Evolutionary conservation across 1,140 invertebrate species (phyloP).

Genomic region (Heliconius nattereri): DNA sequence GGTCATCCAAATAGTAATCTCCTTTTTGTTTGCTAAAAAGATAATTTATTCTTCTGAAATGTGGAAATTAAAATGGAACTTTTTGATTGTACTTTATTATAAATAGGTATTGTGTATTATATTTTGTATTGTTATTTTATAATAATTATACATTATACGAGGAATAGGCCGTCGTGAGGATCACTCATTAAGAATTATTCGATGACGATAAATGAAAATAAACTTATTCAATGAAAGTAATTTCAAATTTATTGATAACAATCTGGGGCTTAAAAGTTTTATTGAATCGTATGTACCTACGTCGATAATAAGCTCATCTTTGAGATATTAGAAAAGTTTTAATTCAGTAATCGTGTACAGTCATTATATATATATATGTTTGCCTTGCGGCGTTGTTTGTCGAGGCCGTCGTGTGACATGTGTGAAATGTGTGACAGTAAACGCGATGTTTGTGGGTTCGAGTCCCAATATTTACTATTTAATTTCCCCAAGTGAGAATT

Average conservation of each 20-base stretch:
- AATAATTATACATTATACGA: background rate
- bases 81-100: background rate
- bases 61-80: background rate
- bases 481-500: no score
- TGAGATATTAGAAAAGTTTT: constrained; percentile 1
- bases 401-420: no score
- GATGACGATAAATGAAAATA: background rate
- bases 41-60: constrained; percentile 8
- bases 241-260: no score
- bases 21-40: background rate
- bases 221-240: background rate
- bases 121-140: background rate
- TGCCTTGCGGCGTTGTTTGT: background rate
- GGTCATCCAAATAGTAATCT: background rate
- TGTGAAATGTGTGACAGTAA: no score
- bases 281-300: background rate
- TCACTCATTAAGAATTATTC: no score
- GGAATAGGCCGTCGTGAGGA: background rate
- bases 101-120: background rate
- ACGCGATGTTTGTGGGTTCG: no score
- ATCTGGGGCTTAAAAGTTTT: background rate
- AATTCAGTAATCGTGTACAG: background rate
- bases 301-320: constrained; percentile 5
- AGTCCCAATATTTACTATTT: no score
- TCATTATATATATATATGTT: background rate